Evolutionary conservation across 1,140 invertebrate species (phyloP).

Genomic region (Hesperophylax magnus): DNA sequence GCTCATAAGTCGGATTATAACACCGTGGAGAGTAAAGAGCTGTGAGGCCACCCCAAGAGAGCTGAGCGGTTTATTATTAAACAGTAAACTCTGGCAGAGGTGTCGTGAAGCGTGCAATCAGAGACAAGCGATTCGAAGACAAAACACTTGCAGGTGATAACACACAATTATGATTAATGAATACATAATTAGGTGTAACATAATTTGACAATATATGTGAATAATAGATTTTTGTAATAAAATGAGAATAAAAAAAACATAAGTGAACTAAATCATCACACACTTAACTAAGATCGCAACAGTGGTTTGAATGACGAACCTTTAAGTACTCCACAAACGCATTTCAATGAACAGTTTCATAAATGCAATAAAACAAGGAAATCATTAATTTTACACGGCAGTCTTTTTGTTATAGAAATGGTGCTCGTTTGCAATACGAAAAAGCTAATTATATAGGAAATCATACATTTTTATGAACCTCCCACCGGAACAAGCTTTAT

Average conservation of each 20-base stretch:
- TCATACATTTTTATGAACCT: constrained; percentile 1
- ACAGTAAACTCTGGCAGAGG: not conserved
- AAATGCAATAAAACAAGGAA: too few relatives aligned
- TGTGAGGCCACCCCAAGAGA: constrained; percentile 7
- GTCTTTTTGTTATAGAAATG: too few relatives aligned
- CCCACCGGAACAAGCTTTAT: not conserved
- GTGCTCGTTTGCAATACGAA: not conserved
- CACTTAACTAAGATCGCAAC: too few relatives aligned
- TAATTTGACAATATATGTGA: too few relatives aligned
- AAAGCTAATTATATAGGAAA: constrained; percentile 16
- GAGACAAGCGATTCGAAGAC: constrained; percentile 23
- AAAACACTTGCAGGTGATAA: not conserved
- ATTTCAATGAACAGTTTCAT: too few relatives aligned
- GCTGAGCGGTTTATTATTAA: constrained; percentile 34
- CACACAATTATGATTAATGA: not conserved
- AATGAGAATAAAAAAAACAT: too few relatives aligned
- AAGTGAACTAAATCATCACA: too few relatives aligned
- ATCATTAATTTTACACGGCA: too few relatives aligned
- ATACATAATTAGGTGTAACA: not conserved
- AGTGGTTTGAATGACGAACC: too few relatives aligned
- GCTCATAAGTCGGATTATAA: constrained; percentile 51
- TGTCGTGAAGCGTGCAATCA: not conserved
- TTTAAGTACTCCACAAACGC: too few relatives aligned
- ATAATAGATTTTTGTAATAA: too few relatives aligned
- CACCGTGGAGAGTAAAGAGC: not conserved